Evolutionary conservation across 2,888 invertebrate species (phyloP).

Genomic region (Helicoverpa assulta): DNA sequence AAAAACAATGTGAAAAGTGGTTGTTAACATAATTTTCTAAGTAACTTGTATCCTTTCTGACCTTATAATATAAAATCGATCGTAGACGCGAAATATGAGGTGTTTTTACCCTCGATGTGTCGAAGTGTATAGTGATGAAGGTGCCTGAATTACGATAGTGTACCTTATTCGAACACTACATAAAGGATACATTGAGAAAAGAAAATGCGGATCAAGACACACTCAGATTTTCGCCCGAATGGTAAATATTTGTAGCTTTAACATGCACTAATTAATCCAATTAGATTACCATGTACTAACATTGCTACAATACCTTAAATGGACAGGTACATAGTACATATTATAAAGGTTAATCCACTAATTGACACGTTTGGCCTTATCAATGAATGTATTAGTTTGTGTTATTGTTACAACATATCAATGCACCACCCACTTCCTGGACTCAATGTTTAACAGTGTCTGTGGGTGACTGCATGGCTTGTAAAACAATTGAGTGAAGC

Average conservation of each 20-base stretch:
- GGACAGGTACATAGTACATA: neutral
- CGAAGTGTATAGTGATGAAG: constrained; percentile 86
- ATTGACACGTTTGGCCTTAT: neutral
- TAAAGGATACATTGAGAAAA: constrained; percentile 89
- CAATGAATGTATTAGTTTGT: constrained; percentile 13
- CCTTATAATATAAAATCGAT: constrained; percentile 74
- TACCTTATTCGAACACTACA: constrained; percentile 82
- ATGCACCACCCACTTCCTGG: constrained; percentile 3
- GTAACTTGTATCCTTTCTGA: constrained; percentile 90
- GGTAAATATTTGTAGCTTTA: constrained; percentile 76
- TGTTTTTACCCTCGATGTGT: constrained; percentile 79
- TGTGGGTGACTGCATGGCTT: constrained; percentile 8
- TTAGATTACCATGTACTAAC: constrained; percentile 27
- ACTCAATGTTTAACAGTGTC: constrained; percentile 8
- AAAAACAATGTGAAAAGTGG: constrained; percentile 91
- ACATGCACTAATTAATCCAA: constrained; percentile 26
- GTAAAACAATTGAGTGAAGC: constrained; percentile 15
- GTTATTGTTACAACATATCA: constrained; percentile 9
- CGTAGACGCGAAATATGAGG: constrained; percentile 85
- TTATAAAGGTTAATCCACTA: constrained; percentile 10
- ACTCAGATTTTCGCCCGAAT: constrained; percentile 88
- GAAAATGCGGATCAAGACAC: constrained; percentile 89
- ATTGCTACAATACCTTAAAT: neutral
- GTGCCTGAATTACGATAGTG: constrained; percentile 80
- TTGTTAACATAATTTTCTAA: constrained; percentile 87